Percentiles rank a stretch among this genome's conserved stretches.
phyloP scores from a whole-genome alignment of 2,888 invertebrate genomes.

The Shargacucullia verbasci region DNA sequence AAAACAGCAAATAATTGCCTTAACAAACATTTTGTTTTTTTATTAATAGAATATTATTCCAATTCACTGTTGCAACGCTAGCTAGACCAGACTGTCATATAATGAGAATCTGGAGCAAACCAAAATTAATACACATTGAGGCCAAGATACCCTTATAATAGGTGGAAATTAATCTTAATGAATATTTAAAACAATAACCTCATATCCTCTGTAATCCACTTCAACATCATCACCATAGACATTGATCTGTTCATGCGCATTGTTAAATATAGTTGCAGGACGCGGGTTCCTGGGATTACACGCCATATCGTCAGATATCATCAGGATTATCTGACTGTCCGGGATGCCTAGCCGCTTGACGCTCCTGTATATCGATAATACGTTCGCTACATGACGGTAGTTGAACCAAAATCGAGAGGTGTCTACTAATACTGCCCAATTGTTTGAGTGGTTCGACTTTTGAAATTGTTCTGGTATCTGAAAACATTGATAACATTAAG shows the following conservation, averaged over 20 bases:
- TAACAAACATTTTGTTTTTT: too few species aligned
- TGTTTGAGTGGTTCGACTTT: constrained; percentile 96
- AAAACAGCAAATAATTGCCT: too few species aligned
- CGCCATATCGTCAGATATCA: constrained; percentile 99
- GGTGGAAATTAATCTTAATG: too few species aligned
- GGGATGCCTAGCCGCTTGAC: constrained; percentile 99
- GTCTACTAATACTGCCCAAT: constrained; percentile 99
- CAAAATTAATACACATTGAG: too few species aligned
- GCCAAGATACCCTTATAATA: too few species aligned
- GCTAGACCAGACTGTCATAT: too few species aligned
- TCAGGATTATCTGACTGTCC: constrained; percentile 99
- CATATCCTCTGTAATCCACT: constrained; percentile 98
- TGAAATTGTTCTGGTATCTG: constrained; percentile 88
- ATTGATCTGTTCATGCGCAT: constrained; percentile 99
- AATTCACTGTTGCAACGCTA: too few species aligned
- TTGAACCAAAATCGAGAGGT: constrained; percentile 99
- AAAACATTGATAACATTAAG: constrained; percentile 38
- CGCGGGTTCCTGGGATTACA: constrained; percentile 99
- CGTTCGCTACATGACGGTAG: constrained; percentile 99
- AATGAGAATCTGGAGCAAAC: too few species aligned
- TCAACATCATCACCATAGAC: constrained; percentile 99
- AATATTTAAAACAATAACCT: constrained; percentile 83
- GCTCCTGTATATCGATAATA: constrained; percentile 98
- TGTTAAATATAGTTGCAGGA: constrained; percentile 99
- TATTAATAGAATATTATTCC: too few species aligned